Evolutionary conservation across 2,113 vertebrate species (phyloP), one percentile per base, ranked within the genome.

Genomic region (Mesocricetus auratus): DNA sequence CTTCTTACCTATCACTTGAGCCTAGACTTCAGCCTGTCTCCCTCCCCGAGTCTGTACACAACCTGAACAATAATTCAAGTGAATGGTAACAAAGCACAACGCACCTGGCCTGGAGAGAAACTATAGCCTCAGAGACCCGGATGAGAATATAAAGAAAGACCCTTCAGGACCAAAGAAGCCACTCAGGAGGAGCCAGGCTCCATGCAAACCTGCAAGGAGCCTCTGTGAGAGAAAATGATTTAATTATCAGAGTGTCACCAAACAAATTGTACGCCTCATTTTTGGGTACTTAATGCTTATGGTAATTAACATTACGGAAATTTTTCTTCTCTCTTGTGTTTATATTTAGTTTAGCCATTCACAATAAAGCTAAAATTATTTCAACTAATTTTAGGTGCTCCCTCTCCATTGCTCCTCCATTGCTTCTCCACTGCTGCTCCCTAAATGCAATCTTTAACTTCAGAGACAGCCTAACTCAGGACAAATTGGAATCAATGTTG

Each of bases 401-500:
- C 78, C 97, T 98, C 96, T 22, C 19, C 60, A 10, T 66, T 56
- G 92, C 89, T 97, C 98, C 97, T 98, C 91, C 78, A 22, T 97
- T 97, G 96, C 96, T 97, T 96, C 69, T 24, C 94, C 36, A 89
- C 39, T 87, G 1, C 95, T 78, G 93, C 93, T 94, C 89, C 97
- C 93, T 90, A 92, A 97, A 85, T 92, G 94, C 47, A 33, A 78
- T 97, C 98, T 98, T 97, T 97, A 97, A 97, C 97, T 97, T 97
- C 98, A 96, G 93, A 98, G 97, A 98, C 97, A 98, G 96, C 97
- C 97, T 96, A 97, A 92, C 94, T 88, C 93, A 85, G 97, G 98
- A 96, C 98, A 98, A 98, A 98, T 98, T 98, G 98, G 97, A 98
- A 98, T 98, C 98, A 97, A 1, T 58, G 97, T 96, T 97, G 97